Conservation (phyloP, 2,113 vertebrate genomes). For the Lophotis ruficrista region DNA sequence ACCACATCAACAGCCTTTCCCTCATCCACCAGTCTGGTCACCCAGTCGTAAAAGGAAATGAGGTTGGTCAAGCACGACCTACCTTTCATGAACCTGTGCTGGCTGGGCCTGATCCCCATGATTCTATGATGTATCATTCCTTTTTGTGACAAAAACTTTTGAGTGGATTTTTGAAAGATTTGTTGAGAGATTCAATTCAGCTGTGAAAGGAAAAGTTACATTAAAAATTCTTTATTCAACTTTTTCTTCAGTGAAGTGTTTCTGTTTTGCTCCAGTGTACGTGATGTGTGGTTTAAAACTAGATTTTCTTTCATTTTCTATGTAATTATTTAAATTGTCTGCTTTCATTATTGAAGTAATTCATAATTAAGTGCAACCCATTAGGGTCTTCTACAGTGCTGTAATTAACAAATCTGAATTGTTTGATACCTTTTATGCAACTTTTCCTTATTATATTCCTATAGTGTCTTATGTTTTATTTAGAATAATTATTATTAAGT, state of each 20-base stretch:
- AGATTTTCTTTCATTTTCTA: neutral
- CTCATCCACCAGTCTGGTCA: too few species aligned
- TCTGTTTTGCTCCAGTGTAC: neutral
- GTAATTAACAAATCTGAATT: neutral
- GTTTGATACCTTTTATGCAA: neutral
- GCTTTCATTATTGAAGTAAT: neutral
- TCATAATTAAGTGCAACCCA: neutral
- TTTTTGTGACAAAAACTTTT: neutral
- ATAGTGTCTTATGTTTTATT: neutral
- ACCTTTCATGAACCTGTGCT: too few species aligned
- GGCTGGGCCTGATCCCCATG: too few species aligned
- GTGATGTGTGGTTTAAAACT: neutral
- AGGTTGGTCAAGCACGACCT: too few species aligned
- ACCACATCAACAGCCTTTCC: too few species aligned
- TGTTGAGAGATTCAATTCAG: neutral
- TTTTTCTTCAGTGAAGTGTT: neutral
- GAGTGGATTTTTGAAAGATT: slow-evolving; percentile 2
- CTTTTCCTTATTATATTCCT: neutral
- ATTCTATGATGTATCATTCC: neutral
- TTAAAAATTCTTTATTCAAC: slow-evolving; percentile 5
- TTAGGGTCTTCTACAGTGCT: neutral
- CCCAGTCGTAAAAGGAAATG: too few species aligned
- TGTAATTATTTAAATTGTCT: slow-evolving; percentile 18
- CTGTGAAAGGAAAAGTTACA: neutral
- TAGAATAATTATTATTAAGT: neutral